Base-by-base conservation (phyloP, 1,140 invertebrate species). In the Dufourea novaeangliae region DNA sequence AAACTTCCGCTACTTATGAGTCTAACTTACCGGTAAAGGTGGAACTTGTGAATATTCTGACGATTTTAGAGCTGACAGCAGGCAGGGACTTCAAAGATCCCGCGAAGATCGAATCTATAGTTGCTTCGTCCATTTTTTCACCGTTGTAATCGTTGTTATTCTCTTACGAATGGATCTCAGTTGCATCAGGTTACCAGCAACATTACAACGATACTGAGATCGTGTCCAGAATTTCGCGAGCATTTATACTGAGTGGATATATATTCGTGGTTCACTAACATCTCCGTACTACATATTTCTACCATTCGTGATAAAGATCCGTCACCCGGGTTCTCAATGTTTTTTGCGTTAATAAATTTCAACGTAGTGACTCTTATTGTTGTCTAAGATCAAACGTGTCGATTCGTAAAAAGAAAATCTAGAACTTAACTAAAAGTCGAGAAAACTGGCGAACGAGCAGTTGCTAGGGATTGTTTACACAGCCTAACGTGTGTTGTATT, bases 1-100 rank as follows among this genome's bases (percentile, higher is more conserved):
- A n/a, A n/a, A n/a, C n/a, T n/a, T n/a, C n/a, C n/a, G n/a, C n/a
- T n/a, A n/a, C n/a, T n/a, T n/a, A n/a, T n/a, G n/a, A n/a, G n/a
- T n/a, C 14, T 5, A 50, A 64, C 86, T 93, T 94, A 98, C 98
- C 98, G 90, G 98, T 99, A 88, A 99, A 99, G 0, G 98, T 99
- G 0, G 98, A 99, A 89, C 98, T 99, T 20, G 98, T 99, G 90
- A 99, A 99, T 86, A 99, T 99, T 78, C 98, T 94, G 22, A 99
- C 98, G 87, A 99, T 98, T 94, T 99, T 99, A 0, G 98, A 99
- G 91, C 98, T 98, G 39, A 99, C 97, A 2, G 98, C 96, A 2
- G 98, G 98, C 76, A 99, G 92, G 46, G 96, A 95, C 87, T 97
- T 96, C 79, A 99, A 93, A 2, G 95, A 96, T 20, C 98, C 98